Conservation (phyloP, 2,797 vertebrate genomes). For the Gymnothorax reevesii region DNA sequence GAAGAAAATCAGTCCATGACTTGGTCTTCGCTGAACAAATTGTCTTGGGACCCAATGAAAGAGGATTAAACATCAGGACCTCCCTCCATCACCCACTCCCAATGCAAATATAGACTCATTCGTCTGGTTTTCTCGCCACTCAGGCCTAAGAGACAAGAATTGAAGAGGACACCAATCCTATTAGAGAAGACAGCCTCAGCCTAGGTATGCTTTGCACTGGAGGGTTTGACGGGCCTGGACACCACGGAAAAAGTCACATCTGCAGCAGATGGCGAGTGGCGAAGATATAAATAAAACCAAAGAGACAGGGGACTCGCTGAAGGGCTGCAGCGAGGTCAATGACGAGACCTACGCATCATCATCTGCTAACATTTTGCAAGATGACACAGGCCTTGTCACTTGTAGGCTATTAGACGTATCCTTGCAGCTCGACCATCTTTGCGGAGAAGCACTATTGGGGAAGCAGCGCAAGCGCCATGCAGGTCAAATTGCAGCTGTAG, state of each 20-base stretch:
- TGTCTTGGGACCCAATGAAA: constrained; percentile 10
- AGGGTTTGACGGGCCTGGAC: constrained; percentile 65
- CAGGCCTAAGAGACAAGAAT: constrained; percentile 60
- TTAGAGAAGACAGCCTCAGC: constrained; percentile 55
- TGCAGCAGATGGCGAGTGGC: constrained; percentile 78
- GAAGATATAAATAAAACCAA: constrained; percentile 74
- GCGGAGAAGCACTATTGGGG: constrained; percentile 37
- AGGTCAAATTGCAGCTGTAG: constrained; percentile 26
- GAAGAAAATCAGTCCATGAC: neutral
- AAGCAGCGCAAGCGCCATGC: constrained; percentile 20
- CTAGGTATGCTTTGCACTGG: constrained; percentile 54
- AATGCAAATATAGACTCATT: constrained; percentile 21
- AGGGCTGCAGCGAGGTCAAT: constrained; percentile 57
- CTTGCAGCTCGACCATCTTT: constrained; percentile 36
- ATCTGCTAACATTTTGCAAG: constrained; percentile 55
- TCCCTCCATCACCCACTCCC: too few relatives aligned
- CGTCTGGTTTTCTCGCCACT: constrained; percentile 62
- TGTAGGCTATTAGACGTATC: constrained; percentile 46
- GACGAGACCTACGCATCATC: constrained; percentile 57
- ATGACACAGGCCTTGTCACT: constrained; percentile 46
- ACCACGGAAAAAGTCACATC: constrained; percentile 64
- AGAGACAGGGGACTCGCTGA: constrained; percentile 62
- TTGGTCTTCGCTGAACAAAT: constrained; percentile 7
- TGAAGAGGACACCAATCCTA: constrained; percentile 66
- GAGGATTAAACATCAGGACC: constrained; percentile 16